Evolutionary conservation across 2,888 invertebrate genomes (phyloP), one percentile per base, ranked within the genome.

Genomic region (Eupithecia subumbrata): DNA sequence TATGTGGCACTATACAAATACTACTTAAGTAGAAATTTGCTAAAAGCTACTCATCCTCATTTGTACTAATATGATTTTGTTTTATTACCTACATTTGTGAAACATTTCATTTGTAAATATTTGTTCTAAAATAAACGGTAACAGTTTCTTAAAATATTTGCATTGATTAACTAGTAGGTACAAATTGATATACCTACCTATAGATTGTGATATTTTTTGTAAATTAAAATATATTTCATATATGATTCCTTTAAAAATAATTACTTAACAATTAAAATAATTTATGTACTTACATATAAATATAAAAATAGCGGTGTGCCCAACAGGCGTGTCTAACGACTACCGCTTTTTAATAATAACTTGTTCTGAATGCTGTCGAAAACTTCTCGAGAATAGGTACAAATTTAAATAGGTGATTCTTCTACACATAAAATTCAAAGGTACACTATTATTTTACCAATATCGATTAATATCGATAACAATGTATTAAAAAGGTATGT

Each of bases 401-500:
- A 37, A 37, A 37, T 12, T 1, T 16, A 45, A 18, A 0, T 48
- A 52, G 52, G 52, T 52, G 52, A 22, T 22, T 56, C 2, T 22
- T 11, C 52, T 3, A 56, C 11, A 56, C 8, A 52, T 9, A 52
- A 52, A n/a, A 22, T n/a, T 52, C 8, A 52, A n/a, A 56, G 11
- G 40, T 12, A 12, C 3, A 22, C 4, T 56, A 52, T n/a, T 5
- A 67, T 25, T 4, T 70, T 72, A 72, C 56, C 68, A 70, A 74
- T 71, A 71, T 16, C 74, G 70, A 63, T 67, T 71, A 11, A 63
- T n/a, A 18, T 52, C 72, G 60, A 77, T 77, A 75, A 77, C 74
- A 34, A 74, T 69, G 12, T 25, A 74, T 66, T 52, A 69, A 70
- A 11, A 37, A 45, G 25, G 37, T 66, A 30, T 43, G 69, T 69